These are phyloP conservation scores for Platorchestia sp. DNA, from an alignment of 1,140 invertebrate genomes.

Conservation along the genomic window DNA sequence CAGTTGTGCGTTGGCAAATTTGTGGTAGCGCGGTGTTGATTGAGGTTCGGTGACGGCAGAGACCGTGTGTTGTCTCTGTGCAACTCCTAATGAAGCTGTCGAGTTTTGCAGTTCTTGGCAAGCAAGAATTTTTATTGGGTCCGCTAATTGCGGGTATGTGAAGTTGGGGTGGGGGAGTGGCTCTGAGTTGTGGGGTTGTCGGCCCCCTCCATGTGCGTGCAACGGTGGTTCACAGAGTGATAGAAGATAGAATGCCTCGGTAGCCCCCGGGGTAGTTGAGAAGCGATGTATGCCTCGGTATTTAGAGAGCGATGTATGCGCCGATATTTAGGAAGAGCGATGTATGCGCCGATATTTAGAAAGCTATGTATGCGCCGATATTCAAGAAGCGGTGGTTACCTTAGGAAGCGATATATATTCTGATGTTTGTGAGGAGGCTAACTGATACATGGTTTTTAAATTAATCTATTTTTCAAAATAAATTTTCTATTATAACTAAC, in stretches of 20 bases:
- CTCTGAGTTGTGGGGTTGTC: conserved; percentile 30
- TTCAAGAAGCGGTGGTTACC: neutral
- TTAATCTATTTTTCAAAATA: no score
- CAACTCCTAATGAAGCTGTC: conserved; percentile 41
- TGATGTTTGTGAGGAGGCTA: neutral
- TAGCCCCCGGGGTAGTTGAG: no score
- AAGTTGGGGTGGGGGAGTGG: neutral
- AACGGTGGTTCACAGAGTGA: neutral
- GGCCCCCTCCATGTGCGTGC: neutral
- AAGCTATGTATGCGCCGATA: neutral
- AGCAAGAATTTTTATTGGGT: conserved; percentile 51
- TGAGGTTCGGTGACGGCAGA: neutral
- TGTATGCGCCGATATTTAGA: neutral
- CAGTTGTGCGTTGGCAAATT: neutral
- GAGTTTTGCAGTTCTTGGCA: conserved; percentile 41
- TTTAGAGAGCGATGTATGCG: no score
- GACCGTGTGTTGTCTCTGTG: neutral
- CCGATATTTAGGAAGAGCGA: no score
- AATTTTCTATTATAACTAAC: neutral
- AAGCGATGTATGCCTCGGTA: no score
- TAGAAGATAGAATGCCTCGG: no score
- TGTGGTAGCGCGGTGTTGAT: neutral
- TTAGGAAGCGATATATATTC: no score
- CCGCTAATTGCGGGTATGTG: neutral
- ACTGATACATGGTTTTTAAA: no score